Evolutionary conservation across 2,888 invertebrate species (phyloP).

Genomic region (Drosophila neonasuta): DNA sequence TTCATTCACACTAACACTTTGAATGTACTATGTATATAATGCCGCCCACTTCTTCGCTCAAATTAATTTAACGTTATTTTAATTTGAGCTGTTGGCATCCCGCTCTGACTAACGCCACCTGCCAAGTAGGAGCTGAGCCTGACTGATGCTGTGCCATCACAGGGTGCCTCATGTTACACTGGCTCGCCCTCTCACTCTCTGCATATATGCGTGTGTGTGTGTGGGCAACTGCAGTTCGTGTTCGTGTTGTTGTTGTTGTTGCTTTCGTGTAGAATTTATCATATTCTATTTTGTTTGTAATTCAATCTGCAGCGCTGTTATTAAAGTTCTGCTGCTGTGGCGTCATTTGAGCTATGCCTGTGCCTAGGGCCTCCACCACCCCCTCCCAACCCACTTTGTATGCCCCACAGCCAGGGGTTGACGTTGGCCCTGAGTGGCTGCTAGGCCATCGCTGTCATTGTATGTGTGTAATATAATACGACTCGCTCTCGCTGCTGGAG

Average conservation of each 20-base stretch:
- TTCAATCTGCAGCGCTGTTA: constrained; percentile 69
- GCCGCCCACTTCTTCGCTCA: constrained; percentile 62
- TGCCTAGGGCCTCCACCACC: constrained; percentile 1
- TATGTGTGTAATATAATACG: constrained; percentile 47
- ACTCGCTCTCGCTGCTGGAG: not conserved
- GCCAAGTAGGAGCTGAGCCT: constrained; percentile 30
- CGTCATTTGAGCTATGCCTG: constrained; percentile 67
- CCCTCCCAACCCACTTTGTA: not conserved
- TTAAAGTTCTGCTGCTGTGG: constrained; percentile 76
- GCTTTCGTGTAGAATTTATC: constrained; percentile 73
- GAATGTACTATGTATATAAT: constrained; percentile 36
- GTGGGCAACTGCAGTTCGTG: constrained; percentile 37
- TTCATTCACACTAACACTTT: not conserved
- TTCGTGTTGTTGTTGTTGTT: constrained; percentile 53
- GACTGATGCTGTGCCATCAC: constrained; percentile 49
- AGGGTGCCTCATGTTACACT: constrained; percentile 68
- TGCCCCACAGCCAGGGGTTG: constrained; percentile 16
- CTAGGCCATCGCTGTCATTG: constrained; percentile 46
- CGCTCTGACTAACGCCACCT: constrained; percentile 47
- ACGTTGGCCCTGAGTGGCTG: constrained; percentile 42
- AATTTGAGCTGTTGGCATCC: constrained; percentile 61
- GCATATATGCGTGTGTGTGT: constrained; percentile 3
- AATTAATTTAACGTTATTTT: constrained; percentile 76
- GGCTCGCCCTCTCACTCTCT: constrained; percentile 13
- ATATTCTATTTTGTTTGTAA: constrained; percentile 78